Evolutionary conservation across 2,888 invertebrate species (phyloP).

Genomic region (Suillia variegata): DNA sequence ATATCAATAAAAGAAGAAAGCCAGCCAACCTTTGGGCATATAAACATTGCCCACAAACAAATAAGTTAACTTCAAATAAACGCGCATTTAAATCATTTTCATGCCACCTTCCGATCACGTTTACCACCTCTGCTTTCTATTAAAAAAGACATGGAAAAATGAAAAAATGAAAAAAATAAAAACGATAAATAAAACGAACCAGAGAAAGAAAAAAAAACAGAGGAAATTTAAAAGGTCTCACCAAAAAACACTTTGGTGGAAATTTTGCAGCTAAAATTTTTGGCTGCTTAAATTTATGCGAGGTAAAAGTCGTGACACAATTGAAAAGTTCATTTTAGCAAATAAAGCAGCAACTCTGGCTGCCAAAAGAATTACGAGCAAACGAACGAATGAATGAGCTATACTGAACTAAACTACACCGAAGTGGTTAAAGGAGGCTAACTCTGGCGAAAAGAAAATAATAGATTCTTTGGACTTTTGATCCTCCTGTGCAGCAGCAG

Average conservation of each 20-base stretch:
- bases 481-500: background rate
- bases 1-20: no score
- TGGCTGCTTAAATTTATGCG: slow-evolving; percentile 40
- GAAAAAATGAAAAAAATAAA: no score
- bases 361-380: background rate
- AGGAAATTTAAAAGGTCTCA: slow-evolving; percentile 9
- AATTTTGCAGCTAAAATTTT: background rate
- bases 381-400: no score
- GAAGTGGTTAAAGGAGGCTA: no score
- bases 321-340: slow-evolving; percentile 39
- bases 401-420: no score
- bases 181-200: no score
- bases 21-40: no score
- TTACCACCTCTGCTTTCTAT: slow-evolving; percentile 11
- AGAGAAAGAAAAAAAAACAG: background rate
- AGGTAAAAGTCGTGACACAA: slow-evolving; percentile 51
- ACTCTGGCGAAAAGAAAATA: background rate
- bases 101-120: slow-evolving; percentile 9
- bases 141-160: background rate
- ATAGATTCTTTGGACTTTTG: background rate
- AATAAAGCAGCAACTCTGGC: background rate
- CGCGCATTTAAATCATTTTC: background rate
- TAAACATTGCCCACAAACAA: no score
- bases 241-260: slow-evolving; percentile 9
- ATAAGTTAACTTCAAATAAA: background rate